phyloP scores from a whole-genome alignment of 1,140 invertebrate genomes.

The Sycophaga agraensis region DNA sequence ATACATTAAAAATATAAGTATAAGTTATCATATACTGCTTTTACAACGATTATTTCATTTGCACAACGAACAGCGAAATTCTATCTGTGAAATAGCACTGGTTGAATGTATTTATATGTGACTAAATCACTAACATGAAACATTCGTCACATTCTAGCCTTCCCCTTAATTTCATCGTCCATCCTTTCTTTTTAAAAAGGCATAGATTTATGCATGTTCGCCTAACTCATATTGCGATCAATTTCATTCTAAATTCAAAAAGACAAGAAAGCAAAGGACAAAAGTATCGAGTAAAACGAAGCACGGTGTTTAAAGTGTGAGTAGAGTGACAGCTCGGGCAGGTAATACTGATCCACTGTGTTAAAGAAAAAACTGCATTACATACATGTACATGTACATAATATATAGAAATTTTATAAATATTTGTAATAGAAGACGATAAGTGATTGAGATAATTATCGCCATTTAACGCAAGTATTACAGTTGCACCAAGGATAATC shows the following conservation, averaged over 20 bases:
- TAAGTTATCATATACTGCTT: background rate
- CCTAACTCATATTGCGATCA: constrained; percentile 7
- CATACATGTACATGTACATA: constrained; percentile 31
- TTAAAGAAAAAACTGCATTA: constrained; percentile 26
- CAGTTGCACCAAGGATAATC: constrained; percentile 32
- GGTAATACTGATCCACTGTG: constrained; percentile 40
- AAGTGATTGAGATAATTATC: constrained; percentile 30
- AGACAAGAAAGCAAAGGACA: constrained; percentile 1
- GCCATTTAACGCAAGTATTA: constrained; percentile 28
- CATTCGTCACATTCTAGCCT: constrained; percentile 4
- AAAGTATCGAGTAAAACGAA: constrained; percentile 29
- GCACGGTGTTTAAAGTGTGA: constrained; percentile 40
- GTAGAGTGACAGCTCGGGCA: constrained; percentile 48
- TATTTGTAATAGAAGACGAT: constrained; percentile 38
- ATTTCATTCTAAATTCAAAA: constrained; percentile 15
- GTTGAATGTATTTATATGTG: too few relatives aligned
- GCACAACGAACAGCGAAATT: background rate
- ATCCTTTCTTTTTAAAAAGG: background rate
- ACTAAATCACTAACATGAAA: too few relatives aligned
- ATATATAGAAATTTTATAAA: constrained; percentile 42
- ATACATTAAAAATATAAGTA: background rate
- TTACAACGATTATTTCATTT: background rate
- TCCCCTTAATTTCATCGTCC: constrained; percentile 1
- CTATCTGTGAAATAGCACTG: too few relatives aligned
- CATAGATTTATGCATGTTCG: background rate